These are phyloP conservation scores for Eupithecia inturbata DNA, from an alignment of 2,888 invertebrate species.

Conservation along the genomic window DNA sequence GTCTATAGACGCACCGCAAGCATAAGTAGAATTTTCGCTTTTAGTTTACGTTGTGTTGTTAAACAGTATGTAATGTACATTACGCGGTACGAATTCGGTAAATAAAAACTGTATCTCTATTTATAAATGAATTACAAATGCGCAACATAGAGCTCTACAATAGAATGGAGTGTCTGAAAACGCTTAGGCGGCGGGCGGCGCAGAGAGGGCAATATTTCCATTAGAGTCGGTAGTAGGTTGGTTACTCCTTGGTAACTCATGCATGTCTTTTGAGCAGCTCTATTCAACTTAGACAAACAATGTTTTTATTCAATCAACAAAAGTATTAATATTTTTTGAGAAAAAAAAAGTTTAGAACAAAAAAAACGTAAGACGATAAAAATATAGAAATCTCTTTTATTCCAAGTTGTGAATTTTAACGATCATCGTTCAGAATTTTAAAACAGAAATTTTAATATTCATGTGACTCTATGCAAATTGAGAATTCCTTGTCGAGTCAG, in stretches of 20 bases:
- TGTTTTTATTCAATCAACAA: not conserved
- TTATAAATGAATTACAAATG: not conserved
- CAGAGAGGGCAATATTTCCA: not conserved
- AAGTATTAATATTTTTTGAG: too few species aligned
- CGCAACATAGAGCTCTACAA: not conserved
- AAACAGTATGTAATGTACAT: not conserved
- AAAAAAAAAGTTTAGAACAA: too few species aligned
- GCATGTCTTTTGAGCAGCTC: too few species aligned
- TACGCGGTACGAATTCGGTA: not conserved
- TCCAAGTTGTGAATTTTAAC: constrained; percentile 31
- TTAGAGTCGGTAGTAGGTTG: not conserved
- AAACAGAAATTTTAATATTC: constrained; percentile 57
- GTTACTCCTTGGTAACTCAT: not conserved
- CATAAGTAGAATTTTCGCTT: constrained; percentile 57
- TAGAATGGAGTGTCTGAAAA: not conserved
- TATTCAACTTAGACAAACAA: not conserved
- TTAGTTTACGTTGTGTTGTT: constrained; percentile 33
- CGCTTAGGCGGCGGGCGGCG: not conserved
- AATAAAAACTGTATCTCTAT: not conserved
- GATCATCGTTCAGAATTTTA: constrained; percentile 45
- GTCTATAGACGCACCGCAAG: not conserved
- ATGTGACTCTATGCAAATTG: constrained; percentile 56
- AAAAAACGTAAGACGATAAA: not conserved
- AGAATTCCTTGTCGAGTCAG: constrained; percentile 37
- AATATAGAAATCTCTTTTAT: constrained; percentile 40